phyloP scores from a whole-genome alignment of 2,888 invertebrate species.

The Keiferia lycopersicella region DNA sequence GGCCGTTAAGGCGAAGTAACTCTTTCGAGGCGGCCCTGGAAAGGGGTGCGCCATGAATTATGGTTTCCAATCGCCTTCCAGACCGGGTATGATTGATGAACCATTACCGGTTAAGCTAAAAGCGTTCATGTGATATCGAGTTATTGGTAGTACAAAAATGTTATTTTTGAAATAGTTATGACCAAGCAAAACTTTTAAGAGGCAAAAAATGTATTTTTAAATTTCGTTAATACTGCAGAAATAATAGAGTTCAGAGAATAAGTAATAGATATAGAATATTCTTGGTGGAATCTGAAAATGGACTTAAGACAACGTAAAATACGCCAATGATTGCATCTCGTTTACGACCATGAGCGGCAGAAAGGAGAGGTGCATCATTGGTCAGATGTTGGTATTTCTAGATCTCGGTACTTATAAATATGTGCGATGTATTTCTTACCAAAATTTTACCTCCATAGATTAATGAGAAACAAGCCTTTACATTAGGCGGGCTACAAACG shows the following conservation, averaged over 20 bases:
- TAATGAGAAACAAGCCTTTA: constrained; percentile 22
- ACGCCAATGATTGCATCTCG: too few relatives aligned
- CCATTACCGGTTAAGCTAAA: constrained; percentile 58
- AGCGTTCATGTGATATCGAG: constrained; percentile 42
- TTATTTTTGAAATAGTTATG: neutral
- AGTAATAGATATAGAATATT: too few relatives aligned
- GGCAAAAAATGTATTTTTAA: too few relatives aligned
- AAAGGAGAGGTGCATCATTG: too few relatives aligned
- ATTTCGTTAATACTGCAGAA: constrained; percentile 27
- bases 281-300: too few relatives aligned
- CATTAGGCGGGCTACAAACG: constrained; percentile 29
- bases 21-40: constrained; percentile 38
- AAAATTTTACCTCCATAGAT: neutral
- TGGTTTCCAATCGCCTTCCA: constrained; percentile 50
- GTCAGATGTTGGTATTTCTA: too few relatives aligned
- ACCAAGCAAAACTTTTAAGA: too few relatives aligned
- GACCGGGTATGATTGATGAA: constrained; percentile 66
- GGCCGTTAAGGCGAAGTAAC: constrained; percentile 32
- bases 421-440: neutral
- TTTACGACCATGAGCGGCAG: too few relatives aligned
- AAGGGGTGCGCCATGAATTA: constrained; percentile 44
- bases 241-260: neutral
- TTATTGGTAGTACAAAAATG: neutral
- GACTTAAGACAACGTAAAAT: too few relatives aligned
- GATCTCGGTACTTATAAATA: too few relatives aligned